A percentile compares a stretch with the other conserved stretches of the same genome.
Evolutionary conservation across 2,113 vertebrate species (phyloP).

Genomic region (Passer domesticus): DNA sequence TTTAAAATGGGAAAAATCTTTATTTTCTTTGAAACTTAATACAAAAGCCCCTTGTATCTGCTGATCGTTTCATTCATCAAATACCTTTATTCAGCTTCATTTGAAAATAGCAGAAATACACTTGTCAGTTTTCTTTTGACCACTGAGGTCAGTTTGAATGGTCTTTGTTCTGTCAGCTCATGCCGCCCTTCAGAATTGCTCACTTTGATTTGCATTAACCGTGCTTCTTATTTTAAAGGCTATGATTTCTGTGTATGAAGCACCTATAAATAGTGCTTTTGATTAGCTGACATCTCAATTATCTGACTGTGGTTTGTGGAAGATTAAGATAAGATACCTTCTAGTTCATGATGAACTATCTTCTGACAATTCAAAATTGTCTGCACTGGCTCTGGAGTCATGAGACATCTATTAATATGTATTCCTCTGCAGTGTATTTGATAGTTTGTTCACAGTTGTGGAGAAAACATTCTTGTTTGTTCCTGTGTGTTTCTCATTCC

Average conservation of each 20-base stretch:
- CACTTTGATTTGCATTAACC: not conserved
- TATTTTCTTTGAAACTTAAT: not conserved
- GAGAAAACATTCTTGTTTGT: not conserved
- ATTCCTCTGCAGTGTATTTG: not conserved
- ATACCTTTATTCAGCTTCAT: not conserved
- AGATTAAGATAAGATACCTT: not conserved
- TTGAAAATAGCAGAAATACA: not conserved
- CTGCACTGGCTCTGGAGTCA: not conserved
- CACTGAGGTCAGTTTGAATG: not conserved
- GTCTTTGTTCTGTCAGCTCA: not conserved
- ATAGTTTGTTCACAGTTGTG: not conserved
- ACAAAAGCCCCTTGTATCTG: not conserved
- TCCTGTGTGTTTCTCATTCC: not conserved
- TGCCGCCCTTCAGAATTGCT: not conserved
- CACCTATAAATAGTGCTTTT: conserved; percentile 22
- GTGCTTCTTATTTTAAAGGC: not conserved
- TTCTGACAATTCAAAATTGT: not conserved
- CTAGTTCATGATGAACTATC: not conserved
- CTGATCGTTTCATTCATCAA: not conserved
- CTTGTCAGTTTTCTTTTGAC: not conserved
- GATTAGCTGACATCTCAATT: not conserved
- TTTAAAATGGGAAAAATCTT: not conserved
- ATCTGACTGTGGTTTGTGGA: not conserved
- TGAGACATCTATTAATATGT: not conserved
- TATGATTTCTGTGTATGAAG: not conserved